Percentiles rank a stretch among this genome's conserved stretches.
Conservation (phyloP, 2,797 vertebrate genomes). For the Paramormyrops hopkinsi region DNA sequence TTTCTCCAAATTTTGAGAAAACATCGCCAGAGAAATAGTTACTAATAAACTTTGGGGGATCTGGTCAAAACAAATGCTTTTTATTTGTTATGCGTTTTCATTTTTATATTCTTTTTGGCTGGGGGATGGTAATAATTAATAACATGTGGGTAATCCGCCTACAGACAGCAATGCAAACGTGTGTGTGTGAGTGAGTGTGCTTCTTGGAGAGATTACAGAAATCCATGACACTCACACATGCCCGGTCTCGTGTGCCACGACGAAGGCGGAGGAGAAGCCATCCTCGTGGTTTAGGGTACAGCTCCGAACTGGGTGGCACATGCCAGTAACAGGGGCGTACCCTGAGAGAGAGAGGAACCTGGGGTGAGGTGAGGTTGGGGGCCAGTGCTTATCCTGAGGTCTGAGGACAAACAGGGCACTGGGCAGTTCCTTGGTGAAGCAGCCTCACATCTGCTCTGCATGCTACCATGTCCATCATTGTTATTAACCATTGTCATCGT, state of each 20-base stretch:
- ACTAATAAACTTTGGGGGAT: not conserved
- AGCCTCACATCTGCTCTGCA: not conserved
- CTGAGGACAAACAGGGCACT: not conserved
- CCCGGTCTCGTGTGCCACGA: slow-evolving; percentile 96
- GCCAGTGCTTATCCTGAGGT: slow-evolving; percentile 1
- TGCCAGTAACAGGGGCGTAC: slow-evolving; percentile 93
- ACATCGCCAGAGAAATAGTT: not conserved
- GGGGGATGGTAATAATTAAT: not conserved
- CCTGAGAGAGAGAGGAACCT: slow-evolving; percentile 55
- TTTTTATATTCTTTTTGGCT: not conserved
- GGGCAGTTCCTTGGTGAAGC: not conserved
- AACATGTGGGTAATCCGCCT: not conserved
- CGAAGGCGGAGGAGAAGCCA: slow-evolving; percentile 95
- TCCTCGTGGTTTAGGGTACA: slow-evolving; percentile 98
- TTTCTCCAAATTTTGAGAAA: not conserved
- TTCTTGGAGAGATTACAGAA: not conserved
- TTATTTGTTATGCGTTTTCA: not conserved
- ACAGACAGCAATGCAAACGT: not conserved
- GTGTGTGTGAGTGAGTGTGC: not conserved
- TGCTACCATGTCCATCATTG: not conserved
- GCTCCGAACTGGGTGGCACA: slow-evolving; percentile 95
- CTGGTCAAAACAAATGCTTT: not conserved
- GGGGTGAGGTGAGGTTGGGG: not conserved
- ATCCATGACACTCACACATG: slow-evolving; percentile 80
- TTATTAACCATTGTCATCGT: not conserved